These are phyloP conservation scores for Antitype chi DNA, from an alignment of 2,888 invertebrate genomes.

Conservation along the genomic window DNA sequence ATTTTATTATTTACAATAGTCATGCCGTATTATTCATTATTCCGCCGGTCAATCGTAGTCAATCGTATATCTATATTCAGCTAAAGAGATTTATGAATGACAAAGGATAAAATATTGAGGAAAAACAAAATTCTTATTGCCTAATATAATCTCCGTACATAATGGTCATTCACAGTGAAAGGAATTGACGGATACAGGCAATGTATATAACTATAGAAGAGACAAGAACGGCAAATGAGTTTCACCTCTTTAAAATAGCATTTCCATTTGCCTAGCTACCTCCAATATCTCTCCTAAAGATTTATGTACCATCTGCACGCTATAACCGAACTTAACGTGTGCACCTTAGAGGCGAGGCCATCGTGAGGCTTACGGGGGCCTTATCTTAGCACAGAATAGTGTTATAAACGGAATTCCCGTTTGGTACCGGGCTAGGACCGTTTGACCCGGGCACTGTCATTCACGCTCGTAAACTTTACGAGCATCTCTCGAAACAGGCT, in stretches of 20 bases:
- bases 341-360: slow-evolving; percentile 56
- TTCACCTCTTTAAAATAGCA: slow-evolving; percentile 38
- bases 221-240: slow-evolving; percentile 35
- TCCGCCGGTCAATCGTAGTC: slow-evolving; percentile 1
- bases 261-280: slow-evolving; percentile 40
- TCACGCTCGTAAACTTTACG: slow-evolving; percentile 79
- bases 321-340: slow-evolving; percentile 55
- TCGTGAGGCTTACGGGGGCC: slow-evolving; percentile 62
- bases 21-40: slow-evolving; percentile 3
- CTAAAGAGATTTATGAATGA: slow-evolving; percentile 22
- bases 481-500: slow-evolving; percentile 70
- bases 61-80: slow-evolving; percentile 13
- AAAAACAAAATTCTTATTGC: slow-evolving; percentile 13
- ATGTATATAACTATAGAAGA: not conserved
- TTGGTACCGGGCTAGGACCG: slow-evolving; percentile 60
- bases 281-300: slow-evolving; percentile 53
- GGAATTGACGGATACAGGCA: not conserved
- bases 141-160: not conserved
- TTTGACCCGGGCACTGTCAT: slow-evolving; percentile 75
- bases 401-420: slow-evolving; percentile 76
- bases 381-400: slow-evolving; percentile 71
- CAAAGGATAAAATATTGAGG: slow-evolving; percentile 12
- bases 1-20: not conserved
- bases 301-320: slow-evolving; percentile 62
- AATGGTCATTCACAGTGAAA: not conserved